Base-by-base conservation (phyloP, 2,113 vertebrate genomes). In the Felis chaus region DNA sequence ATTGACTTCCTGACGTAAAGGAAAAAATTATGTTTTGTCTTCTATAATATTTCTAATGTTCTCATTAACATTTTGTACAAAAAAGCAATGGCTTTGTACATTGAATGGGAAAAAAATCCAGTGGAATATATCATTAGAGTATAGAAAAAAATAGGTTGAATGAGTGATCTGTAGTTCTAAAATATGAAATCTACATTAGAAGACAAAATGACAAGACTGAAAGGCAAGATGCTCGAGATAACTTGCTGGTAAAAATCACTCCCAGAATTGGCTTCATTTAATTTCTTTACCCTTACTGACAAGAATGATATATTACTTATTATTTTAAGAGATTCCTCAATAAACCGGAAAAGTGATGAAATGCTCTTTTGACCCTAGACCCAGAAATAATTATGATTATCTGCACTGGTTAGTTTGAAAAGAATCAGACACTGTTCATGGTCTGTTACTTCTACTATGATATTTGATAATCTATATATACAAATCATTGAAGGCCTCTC, bases 371-470 rank as follows among this genome's bases (percentile, higher is more conserved):
- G 98, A 99, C 98, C 98, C 97, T 97, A 76, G 89, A 97, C 89
- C 89, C 97, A 97, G 97, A 98, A 95, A 98, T 98, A 98, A 98
- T 99, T 98, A 98, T 98, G 97, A 98, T 99, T 99, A 99, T 98
- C 97, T 98, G 97, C 96, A 98, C 98, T 99, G 98, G 98, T 98
- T 99, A 98, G 91, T 97, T 98, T 97, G 96, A 98, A 99, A 99
- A 97, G 96, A 98, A 97, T 98, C 7, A 76, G 97, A 97, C 95
- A 95, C 78, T 85, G 33, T 97, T 99, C 98, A 98, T 85, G 97
- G 97, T 98, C 98, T 98, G 98, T 98, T 99, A 98, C 96, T 91
- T 98, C 96, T 98, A 96, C 94, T 97, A 63, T 98, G 98, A 98
- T 98, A 98, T 98, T 98, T 98, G 98, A 98, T 99, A 98, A 98